Percentiles rank a stretch among this genome's conserved stretches.
These are phyloP conservation scores for Poicephalus gulielmi DNA, from an alignment of 2,113 vertebrate species.

Conservation along the genomic window DNA sequence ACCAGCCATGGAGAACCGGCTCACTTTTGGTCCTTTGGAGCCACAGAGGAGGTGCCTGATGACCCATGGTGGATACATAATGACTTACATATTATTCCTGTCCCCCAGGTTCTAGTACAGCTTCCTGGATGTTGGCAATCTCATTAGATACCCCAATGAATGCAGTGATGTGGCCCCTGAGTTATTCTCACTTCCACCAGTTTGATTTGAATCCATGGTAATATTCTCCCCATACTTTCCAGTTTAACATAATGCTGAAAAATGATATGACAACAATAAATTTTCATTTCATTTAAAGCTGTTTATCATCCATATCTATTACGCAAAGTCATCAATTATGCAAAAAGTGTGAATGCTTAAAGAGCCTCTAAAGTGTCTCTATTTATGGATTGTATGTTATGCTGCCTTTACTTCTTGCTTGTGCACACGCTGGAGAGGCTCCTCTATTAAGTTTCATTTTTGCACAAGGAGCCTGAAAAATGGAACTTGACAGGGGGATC, in stretches of 20 bases:
- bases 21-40: neutral
- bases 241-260: constrained; percentile 38
- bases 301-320: constrained; percentile 67
- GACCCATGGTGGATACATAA: neutral
- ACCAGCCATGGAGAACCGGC: neutral
- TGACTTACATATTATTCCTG: neutral
- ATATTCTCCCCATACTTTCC: constrained; percentile 14
- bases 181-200: constrained; percentile 14
- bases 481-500: constrained; percentile 1
- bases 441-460: constrained; percentile 29
- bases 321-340: constrained; percentile 68
- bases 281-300: constrained; percentile 67
- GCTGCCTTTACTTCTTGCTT: constrained; percentile 8
- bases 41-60: neutral
- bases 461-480: constrained; percentile 41
- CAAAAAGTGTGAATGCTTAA: constrained; percentile 62
- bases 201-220: neutral
- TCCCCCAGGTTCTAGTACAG: neutral
- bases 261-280: constrained; percentile 53
- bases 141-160: constrained; percentile 4
- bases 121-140: neutral
- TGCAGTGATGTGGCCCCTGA: neutral
- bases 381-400: constrained; percentile 50
- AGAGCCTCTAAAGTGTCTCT: constrained; percentile 43
- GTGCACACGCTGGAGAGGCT: neutral